Base-by-base conservation (phyloP, 2,888 invertebrate species). In the Bellardia pandia region DNA sequence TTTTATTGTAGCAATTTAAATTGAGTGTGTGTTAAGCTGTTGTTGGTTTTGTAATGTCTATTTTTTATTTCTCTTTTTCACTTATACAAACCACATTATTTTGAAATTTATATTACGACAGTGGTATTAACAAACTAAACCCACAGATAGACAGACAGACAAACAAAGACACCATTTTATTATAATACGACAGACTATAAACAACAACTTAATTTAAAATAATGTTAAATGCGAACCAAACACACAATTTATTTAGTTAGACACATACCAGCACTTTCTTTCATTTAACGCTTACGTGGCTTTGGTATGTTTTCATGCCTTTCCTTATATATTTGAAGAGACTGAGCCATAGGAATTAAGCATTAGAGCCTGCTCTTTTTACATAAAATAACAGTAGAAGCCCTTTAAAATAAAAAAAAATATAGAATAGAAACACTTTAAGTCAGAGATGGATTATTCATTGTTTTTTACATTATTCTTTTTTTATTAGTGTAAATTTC, bases 151-250 rank as follows among this genome's bases (percentile, higher is more conserved):
- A 71, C 11, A 56, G 14, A 42, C 42, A 33, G 51, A 69, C 51
- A 72, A 23, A 23, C 23, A 58, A 74, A 6, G n/a, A n/a, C 6
- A 51, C 6, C 48, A 74, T 69, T 76, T 76, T 30, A 64, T 71
- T 71, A 37, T n/a, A 68, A 78, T 37, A 58, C 62, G 58, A 51
- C 60, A 75, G 33, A 62, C 62, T 13, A 30, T 48, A 85, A 72
- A 79, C 45, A 85, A 75, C 76, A 81, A 81, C 72, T 72, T 68
- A 77, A 81, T 81, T 77, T 81, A 72, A 78, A 86, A 60, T 51
- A 66, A 85, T 77, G 13, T 48, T 11, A 74, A 78, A 48, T 48
- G 30, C n/a, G 3, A 11, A 75, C 58, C 75, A 7, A 33, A 58
- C 16, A 69, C 30, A 51, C 30, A 53, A 16, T 16, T 37, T 71